Base-by-base conservation (phyloP, 64 coral and sea anemone species). In the Montipora sp. region DNA sequence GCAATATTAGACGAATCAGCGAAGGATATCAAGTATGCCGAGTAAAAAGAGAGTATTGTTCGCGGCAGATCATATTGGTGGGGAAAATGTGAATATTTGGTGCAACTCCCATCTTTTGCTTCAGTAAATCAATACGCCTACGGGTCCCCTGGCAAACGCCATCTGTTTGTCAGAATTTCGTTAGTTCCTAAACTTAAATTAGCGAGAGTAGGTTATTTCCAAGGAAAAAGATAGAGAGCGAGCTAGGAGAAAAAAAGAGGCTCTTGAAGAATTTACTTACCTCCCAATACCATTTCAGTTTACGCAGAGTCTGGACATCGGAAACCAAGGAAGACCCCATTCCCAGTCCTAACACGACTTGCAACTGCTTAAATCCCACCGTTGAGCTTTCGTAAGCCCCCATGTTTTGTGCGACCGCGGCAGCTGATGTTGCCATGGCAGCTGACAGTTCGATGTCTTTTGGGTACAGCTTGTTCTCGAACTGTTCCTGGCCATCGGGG, bases 291-390 rank as follows among this genome's bases (percentile, higher is more conserved):
- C 36, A 7, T 2, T 43, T 68, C 45, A 47, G 36, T 5, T 47
- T 19, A 47, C 45, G 27, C 13, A 83, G 13, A 8, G 24, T 3
- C 18, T 48, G 13, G 24, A 45, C 21, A 14, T 83, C 80, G 5
- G 55, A 65, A 10, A 83, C 24, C 80, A 65, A 66, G 11, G 43
- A 68, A 18, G 83, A 55, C 2, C 87, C 92, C 63, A 94, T 80
- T 4, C 78, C 92, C 48, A 96, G 48, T 49, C 92, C 95, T 18
- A 96, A 88, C 9, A 94, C 48, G 5, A 90, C 78, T 58, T 93
- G 92, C 18, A 96, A 63, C 51, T 87, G 89, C 61, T 65, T 83
- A 20, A 96, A 72, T 5, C 78, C 13, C 69, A 81, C 50, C 48
- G 86, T 79, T 3, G 48, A 49, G 49, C n/a, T 58, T 7, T 80